Conservation (phyloP, 23 tunicate species). For the Halocynthia aurantium region DNA sequence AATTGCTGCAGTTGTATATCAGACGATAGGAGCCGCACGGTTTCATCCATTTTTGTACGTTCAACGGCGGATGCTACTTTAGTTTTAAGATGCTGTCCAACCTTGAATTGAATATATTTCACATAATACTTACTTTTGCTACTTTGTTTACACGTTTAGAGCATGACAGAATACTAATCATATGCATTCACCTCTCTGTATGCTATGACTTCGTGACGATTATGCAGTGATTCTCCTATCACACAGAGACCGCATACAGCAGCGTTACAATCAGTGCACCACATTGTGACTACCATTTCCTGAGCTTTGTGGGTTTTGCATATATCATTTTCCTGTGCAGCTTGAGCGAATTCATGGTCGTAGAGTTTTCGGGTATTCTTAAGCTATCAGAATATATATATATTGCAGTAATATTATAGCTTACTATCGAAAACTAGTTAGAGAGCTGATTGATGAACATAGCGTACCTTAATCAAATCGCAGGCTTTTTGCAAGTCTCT, state of each 20-base stretch:
- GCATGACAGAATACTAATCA: too few relatives aligned
- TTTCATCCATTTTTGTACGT: too few relatives aligned
- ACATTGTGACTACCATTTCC: not conserved
- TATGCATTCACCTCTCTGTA: not conserved
- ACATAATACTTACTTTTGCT: too few relatives aligned
- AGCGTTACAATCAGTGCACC: constrained; percentile 3
- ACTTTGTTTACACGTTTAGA: too few relatives aligned
- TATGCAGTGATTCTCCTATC: not conserved
- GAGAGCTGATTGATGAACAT: not conserved
- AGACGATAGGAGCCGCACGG: too few relatives aligned
- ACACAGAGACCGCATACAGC: constrained; percentile 8
- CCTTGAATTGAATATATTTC: too few relatives aligned
- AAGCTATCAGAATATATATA: too few relatives aligned
- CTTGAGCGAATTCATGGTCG: not conserved
- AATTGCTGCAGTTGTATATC: too few relatives aligned
- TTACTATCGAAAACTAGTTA: not conserved
- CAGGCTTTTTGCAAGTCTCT: not conserved
- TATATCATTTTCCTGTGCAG: not conserved
- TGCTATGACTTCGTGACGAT: not conserved
- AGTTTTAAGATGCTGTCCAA: too few relatives aligned
- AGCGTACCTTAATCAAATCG: not conserved
- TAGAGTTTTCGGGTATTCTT: too few relatives aligned
- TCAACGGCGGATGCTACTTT: too few relatives aligned
- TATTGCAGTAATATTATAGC: not conserved
- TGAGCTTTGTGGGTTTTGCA: not conserved